These are phyloP conservation scores for Sebastes schlegelii DNA, from an alignment of 2,113 vertebrate genomes.

Conservation along the genomic window DNA sequence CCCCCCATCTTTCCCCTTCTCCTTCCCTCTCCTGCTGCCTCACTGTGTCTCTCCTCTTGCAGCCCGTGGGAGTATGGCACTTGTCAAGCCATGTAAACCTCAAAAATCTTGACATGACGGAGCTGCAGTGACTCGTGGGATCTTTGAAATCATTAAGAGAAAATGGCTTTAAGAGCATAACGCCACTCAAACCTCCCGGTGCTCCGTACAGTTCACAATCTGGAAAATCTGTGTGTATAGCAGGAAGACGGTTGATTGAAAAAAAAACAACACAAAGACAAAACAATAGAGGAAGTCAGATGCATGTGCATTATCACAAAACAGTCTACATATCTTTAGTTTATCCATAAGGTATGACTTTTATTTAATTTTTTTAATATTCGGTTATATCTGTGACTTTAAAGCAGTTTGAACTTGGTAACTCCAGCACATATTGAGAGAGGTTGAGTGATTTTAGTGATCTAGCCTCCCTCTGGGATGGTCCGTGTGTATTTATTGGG, in stretches of 20 bases:
- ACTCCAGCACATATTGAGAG: not conserved
- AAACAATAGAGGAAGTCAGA: no score
- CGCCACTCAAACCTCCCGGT: constrained; percentile 36
- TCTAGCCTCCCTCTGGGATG: not conserved
- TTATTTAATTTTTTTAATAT: not conserved
- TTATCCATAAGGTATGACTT: not conserved
- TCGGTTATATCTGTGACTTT: no score
- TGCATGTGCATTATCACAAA: no score
- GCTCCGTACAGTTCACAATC: not conserved
- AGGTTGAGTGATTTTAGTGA: not conserved
- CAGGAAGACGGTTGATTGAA: not conserved
- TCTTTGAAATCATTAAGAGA: constrained; percentile 69
- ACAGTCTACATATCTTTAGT: not conserved
- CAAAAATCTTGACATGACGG: constrained; percentile 60
- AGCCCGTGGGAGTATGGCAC: constrained; percentile 48
- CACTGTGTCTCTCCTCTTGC: not conserved
- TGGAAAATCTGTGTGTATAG: not conserved
- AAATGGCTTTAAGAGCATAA: constrained; percentile 51
- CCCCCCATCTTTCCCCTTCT: no score
- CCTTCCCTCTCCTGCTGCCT: no score
- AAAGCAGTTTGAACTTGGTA: not conserved
- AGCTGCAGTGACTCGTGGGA: constrained; percentile 47
- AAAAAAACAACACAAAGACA: not conserved
- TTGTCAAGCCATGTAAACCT: constrained; percentile 67
- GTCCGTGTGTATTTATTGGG: constrained; percentile 12